Conservation (phyloP, 2,113 vertebrate genomes). For the Larimichthys polyactis region DNA sequence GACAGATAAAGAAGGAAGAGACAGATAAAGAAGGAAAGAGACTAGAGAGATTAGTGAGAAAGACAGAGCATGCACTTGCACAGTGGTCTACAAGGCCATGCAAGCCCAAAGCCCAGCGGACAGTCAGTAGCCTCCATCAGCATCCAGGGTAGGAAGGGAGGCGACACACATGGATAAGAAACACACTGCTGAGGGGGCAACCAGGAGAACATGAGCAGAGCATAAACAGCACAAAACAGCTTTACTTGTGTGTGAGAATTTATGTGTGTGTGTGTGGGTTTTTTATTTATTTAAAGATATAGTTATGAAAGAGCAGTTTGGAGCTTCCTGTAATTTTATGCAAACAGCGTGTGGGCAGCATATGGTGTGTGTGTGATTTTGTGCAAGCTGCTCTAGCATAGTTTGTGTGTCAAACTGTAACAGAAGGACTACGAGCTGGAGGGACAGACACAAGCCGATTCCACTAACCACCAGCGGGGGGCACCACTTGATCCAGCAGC, state of each 20-base stretch:
- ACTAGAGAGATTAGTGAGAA: slow-evolving; percentile 53
- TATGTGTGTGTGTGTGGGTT: background rate
- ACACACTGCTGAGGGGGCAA: slow-evolving; percentile 70
- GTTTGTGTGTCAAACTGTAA: slow-evolving; percentile 25
- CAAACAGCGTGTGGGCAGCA: slow-evolving; percentile 36
- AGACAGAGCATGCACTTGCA: slow-evolving; percentile 74
- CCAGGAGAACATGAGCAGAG: slow-evolving; percentile 71
- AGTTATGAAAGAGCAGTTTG: slow-evolving; percentile 11
- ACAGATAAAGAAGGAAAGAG: slow-evolving; percentile 25
- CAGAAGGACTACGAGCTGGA: slow-evolving; percentile 16
- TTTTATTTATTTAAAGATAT: slow-evolving; percentile 11
- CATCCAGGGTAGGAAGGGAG: slow-evolving; percentile 65
- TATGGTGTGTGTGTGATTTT: slow-evolving; percentile 26
- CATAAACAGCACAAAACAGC: slow-evolving; percentile 65
- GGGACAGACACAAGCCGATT: slow-evolving; percentile 33
- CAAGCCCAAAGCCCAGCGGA: slow-evolving; percentile 78
- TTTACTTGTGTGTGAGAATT: slow-evolving; percentile 20
- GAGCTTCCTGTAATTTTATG: slow-evolving; percentile 32
- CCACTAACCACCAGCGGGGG: slow-evolving; percentile 98
- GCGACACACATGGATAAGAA: slow-evolving; percentile 66
- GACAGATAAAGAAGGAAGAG: slow-evolving; percentile 21
- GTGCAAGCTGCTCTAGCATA: slow-evolving; percentile 26
- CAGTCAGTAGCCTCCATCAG: slow-evolving; percentile 70
- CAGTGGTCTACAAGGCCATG: slow-evolving; percentile 78
- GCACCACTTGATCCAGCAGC: slow-evolving; percentile 98